These are phyloP conservation scores for Pterocles burchelli DNA, from an alignment of 2,113 vertebrate species.

Conservation along the genomic window DNA sequence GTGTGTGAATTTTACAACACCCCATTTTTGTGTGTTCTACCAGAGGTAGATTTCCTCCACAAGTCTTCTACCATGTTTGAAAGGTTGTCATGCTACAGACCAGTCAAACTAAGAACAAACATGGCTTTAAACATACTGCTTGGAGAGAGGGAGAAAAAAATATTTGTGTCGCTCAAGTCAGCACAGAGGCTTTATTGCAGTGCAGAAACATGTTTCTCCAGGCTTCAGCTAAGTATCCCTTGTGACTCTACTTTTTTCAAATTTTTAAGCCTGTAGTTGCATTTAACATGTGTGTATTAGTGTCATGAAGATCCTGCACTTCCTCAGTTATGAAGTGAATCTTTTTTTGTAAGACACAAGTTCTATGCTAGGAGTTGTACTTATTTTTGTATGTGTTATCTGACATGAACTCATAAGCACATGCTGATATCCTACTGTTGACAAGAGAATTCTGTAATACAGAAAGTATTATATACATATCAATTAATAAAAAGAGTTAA, in stretches of 20 bases:
- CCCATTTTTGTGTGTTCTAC: background rate
- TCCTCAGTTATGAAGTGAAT: background rate
- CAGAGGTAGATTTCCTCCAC: background rate
- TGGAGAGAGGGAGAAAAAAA: background rate
- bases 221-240: background rate
- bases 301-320: background rate
- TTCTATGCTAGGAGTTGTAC: background rate
- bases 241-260: background rate
- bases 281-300: background rate
- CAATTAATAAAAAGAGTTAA: background rate
- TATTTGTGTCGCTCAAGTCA: background rate
- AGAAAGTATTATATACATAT: background rate
- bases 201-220: background rate
- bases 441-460: background rate
- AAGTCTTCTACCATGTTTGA: background rate
- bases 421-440: background rate
- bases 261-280: background rate
- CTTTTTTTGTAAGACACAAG: background rate
- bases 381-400: background rate
- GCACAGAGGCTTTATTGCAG: background rate
- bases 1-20: accelerated
- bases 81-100: background rate
- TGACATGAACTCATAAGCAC: background rate
- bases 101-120: background rate
- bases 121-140: background rate